Base-by-base conservation (phyloP, 1,140 invertebrate genomes). In the Lysiphlebus fabarum region DNA sequence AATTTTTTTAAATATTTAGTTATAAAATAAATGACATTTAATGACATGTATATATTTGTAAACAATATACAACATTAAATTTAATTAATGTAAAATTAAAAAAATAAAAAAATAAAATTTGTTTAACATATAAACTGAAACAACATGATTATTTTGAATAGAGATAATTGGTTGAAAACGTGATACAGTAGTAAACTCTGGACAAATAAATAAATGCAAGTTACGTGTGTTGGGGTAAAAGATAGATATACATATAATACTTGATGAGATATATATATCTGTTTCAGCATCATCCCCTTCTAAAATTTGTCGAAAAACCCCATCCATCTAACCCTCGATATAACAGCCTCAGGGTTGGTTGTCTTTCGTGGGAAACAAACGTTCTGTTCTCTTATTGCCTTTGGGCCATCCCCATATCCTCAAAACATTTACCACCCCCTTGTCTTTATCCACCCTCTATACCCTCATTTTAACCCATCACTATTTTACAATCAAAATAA, bases 91-190 rank as follows among this genome's bases (percentile, higher is more conserved):
- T 26, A 26, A 26, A 26, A 4, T 0, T 2, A 26, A 26, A 26
- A 26, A 26, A 26, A 26, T 1, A 26, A 26, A 26, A 26, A 26
- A 26, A 26, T 2, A 2, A 26, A 26, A 26, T 26, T 26, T 26
- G 17, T 26, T 26, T 26, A 40, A 61, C 51, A 17, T 12, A 33
- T 34, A n/a, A 12, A 33, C 37, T 40, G 56, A 14, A 40, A 33
- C 44, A 40, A 58, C 58, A 61, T 44, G 56, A 14, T 45, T 49
- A 62, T 57, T 58, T 60, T 59, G 53, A 62, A 65, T 62, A 61
- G 61, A 61, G 63, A 62, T 65, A 65, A 65, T 65, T 65, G 59
- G 63, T 58, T 62, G 63, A 65, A 61, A 62, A 62, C 58, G 61
- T 48, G 56, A 65, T 62, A 61, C 53, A 59, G 51, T 36, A 51